Evolutionary conservation across 2,113 vertebrate species (phyloP), one percentile per base, ranked within the genome.

Genomic region (Vombatus ursinus): DNA sequence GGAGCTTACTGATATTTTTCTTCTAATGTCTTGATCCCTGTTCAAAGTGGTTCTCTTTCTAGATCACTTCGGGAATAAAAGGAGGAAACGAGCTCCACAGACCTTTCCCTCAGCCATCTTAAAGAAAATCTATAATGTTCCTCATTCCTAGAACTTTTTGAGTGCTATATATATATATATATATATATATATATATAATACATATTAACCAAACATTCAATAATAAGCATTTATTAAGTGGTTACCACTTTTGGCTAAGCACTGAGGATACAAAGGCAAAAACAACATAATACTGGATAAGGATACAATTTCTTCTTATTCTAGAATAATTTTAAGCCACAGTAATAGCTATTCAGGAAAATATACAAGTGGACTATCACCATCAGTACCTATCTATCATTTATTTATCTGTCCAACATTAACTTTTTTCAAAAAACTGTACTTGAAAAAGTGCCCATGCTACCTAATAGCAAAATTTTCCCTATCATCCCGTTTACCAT

Each of bases 271-370:
- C n/a, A 44, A 84, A 23, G 2, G n/a, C 37, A 77, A 77, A 93
- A 94, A 98, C 68, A 96, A 94, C 94, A 96, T 95, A 97, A 96
- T 93, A 25, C 53, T 93, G 94, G 54, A 92, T 96, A 92, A 95
- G 94, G 95, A 84, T 91, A 92, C 90, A 61, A 50, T 89, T 94
- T 31, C 49, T 90, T 50, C 47, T 49, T 2, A 37, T 7, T 90
- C 77, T 52, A 89, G 95, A 94, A 16, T 91, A 94, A 93, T 97
- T 96, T 94, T 96, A 97, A 96, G 92, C 44, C 37, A 44, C 23
- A 92, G 50, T 68, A 77, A 50, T 57, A 93, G 90, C 52, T 57
- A 89, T 77, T 93, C 77, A 52, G 93, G 94, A 96, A 94, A 91
- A 22, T 22, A 68, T 52, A 90, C 90, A 91, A 93, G 94, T 44